Conservation (phyloP, 2,888 invertebrate genomes). For the Caenorhabditis panamensis region DNA sequence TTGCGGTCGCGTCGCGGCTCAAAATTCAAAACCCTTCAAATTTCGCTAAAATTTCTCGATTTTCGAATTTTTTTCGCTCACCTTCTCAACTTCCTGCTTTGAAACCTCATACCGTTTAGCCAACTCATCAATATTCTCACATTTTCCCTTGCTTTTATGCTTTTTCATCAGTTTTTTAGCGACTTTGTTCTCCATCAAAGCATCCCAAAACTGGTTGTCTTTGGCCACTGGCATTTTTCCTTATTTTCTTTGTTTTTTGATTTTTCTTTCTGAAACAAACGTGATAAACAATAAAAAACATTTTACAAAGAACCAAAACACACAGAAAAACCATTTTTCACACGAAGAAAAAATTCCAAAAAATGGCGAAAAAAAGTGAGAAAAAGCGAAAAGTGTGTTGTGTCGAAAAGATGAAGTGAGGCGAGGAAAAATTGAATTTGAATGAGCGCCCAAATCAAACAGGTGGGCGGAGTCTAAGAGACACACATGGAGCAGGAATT, state of each 20-base stretch:
- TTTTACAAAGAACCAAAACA: too few species aligned
- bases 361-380: conserved; percentile 2
- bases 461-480: conserved; percentile 49
- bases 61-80: conserved; percentile 2
- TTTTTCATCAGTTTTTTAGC: conserved; percentile 73
- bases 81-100: conserved; percentile 72
- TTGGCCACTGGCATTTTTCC: conserved; percentile 66
- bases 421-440: conserved; percentile 53
- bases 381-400: conserved; percentile 5
- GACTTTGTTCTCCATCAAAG: conserved; percentile 70
- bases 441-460: conserved; percentile 57
- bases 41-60: too few species aligned
- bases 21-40: too few species aligned
- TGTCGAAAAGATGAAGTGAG: conserved; percentile 28
- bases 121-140: conserved; percentile 66
- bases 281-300: too few species aligned
- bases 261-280: too few species aligned
- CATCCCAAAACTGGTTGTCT: conserved; percentile 73
- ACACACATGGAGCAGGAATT: too few species aligned
- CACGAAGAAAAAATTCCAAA: background rate
- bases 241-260: background rate
- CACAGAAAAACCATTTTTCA: background rate
- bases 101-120: conserved; percentile 65
- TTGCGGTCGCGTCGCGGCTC: too few species aligned
- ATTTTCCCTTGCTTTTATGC: conserved; percentile 61